Conservation (phyloP, 2,113 vertebrate genomes). For the Fregetta grallaria region DNA sequence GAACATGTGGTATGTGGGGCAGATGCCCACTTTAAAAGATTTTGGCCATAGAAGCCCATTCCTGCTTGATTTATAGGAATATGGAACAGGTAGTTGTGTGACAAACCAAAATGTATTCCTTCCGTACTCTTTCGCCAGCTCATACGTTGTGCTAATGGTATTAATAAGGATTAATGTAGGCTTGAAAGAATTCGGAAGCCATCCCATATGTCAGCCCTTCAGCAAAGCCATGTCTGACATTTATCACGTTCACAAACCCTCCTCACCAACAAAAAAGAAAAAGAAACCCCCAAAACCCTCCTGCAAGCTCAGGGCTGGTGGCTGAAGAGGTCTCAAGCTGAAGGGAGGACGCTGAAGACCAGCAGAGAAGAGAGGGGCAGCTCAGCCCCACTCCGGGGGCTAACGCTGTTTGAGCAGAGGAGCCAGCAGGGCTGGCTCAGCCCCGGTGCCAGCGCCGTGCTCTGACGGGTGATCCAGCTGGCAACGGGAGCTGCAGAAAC, state of each 20-base stretch:
- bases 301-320: not conserved
- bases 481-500: not conserved
- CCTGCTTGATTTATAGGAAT: not conserved
- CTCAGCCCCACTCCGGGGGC: not conserved
- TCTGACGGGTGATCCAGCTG: not conserved
- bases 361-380: not conserved
- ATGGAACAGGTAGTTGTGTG: not conserved
- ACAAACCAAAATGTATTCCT: not conserved
- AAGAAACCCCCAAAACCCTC: not conserved
- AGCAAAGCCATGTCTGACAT: not conserved
- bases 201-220: not conserved
- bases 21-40: not conserved
- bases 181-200: slow-evolving; percentile 35
- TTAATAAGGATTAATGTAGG: slow-evolving; percentile 46
- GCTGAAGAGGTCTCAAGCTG: not conserved
- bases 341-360: not conserved
- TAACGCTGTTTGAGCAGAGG: not conserved
- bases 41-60: not conserved
- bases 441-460: not conserved
- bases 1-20: not conserved
- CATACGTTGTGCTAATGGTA: not conserved
- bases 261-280: not conserved
- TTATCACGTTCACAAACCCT: not conserved
- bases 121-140: not conserved
- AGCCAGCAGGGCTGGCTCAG: not conserved